phyloP scores from a whole-genome alignment of 30 jellyfish, hydroid and myxozoan species.

The Clytia hemisphaerica region DNA sequence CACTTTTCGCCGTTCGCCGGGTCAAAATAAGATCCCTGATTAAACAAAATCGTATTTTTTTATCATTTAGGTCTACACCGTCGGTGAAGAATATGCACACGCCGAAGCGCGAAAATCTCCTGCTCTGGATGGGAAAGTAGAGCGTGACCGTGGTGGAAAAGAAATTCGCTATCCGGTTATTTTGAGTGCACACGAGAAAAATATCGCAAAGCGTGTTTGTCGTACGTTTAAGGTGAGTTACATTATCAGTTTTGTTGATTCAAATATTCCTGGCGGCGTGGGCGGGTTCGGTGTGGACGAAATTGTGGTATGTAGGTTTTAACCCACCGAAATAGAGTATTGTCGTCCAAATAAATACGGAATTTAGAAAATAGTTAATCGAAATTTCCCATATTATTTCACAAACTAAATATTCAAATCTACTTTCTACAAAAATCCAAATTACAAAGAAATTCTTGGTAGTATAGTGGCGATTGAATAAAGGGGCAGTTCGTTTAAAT shows the following conservation, averaged over 20 bases:
- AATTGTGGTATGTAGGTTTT: too few relatives aligned
- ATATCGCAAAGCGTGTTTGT: conserved; percentile 87
- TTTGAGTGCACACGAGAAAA: conserved; percentile 85
- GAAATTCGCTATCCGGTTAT: conserved; percentile 97
- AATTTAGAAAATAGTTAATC: too few relatives aligned
- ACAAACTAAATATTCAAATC: too few relatives aligned
- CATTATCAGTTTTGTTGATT: neutral
- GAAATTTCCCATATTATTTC: too few relatives aligned
- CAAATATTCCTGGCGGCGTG: neutral
- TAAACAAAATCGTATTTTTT: neutral
- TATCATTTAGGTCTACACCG: conserved; percentile 72
- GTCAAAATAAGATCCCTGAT: too few relatives aligned
- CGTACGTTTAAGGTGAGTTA: conserved; percentile 59
- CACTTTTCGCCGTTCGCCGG: too few relatives aligned
- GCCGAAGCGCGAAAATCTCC: conserved; percentile 99
- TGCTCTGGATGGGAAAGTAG: conserved; percentile 98
- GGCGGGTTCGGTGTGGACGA: neutral
- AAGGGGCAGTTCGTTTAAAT: too few relatives aligned
- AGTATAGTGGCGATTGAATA: too few relatives aligned
- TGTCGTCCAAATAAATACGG: too few relatives aligned
- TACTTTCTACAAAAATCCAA: too few relatives aligned
- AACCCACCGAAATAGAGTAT: too few relatives aligned
- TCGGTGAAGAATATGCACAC: conserved; percentile 98
- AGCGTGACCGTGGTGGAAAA: conserved; percentile 92
- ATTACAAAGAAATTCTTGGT: too few relatives aligned